Base-by-base conservation (phyloP, 2,888 invertebrate species). In the Platypus cylindrus region DNA sequence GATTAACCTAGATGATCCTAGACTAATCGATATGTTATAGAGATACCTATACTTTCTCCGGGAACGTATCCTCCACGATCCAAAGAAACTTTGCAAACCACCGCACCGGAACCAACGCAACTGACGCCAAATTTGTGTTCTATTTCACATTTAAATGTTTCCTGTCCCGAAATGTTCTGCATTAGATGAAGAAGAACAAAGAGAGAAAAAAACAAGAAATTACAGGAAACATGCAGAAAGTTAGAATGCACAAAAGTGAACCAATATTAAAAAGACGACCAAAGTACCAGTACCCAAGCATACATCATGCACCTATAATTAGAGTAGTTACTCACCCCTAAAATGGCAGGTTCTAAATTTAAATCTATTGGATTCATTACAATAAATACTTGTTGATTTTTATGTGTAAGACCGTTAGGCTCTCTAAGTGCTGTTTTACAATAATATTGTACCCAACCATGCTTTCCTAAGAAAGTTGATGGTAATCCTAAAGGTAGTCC, bases 321-420 rank as follows among this genome's bases (percentile, higher is more conserved):
- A 18, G 9, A 34, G 13, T 16, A 35, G 2, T 13, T 22, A 72
- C 78, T 78, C 66, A 91, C 91, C 57, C 87, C 75, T 45, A 91
- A 65, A 47, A 86, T 78, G 5, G 86, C 77, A 24, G 89, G 86
- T 57, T 91, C 91, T 59, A 85, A 64, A 64, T 91, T 91, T 50
- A 91, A 67, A 60, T 91, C 90, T 47, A 91, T 89, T 3, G 91
- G 91, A 61, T 87, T 91, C 90, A 91, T 90, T 3, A 91, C 89
- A 52, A 91, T 89, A 62, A 91, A 91, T n/a, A 91, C 91, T 64
- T 91, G 91, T 60, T 91, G 90, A 59, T 91, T 91, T 62, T 91
- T 91, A 57, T 91, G 91, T 3, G 87, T 86, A 22, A 91, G 65
- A 1, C 90, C 90, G 45, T 79, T 81, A 5, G 89, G 85, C 52